Percentiles rank a stretch among this genome's conserved stretches.
phyloP scores from a whole-genome alignment of 2,113 vertebrate genomes.

The Zosterops pallidus region DNA sequence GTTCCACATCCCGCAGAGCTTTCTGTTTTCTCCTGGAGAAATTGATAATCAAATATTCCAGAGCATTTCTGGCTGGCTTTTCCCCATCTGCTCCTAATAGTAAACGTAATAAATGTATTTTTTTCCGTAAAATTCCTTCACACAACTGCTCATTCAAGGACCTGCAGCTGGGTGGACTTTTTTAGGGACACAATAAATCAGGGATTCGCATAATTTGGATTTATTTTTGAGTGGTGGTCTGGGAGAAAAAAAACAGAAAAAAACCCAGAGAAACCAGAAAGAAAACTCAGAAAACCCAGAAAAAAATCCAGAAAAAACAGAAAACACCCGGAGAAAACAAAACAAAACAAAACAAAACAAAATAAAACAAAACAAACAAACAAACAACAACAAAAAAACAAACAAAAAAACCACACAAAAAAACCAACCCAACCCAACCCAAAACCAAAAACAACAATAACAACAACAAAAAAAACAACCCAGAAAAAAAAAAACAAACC shows the following conservation, averaged over 20 bases:
- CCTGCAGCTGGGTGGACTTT: background rate
- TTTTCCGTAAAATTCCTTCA: background rate
- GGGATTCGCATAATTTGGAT: background rate
- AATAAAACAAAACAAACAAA: no score
- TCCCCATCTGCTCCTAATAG: background rate
- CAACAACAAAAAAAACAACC: no score
- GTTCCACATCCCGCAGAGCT: background rate
- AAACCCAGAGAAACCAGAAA: no score
- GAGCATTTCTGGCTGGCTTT: background rate
- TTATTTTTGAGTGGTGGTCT: background rate
- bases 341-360: no score
- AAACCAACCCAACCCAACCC: no score
- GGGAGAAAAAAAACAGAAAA: background rate
- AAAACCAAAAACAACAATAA: no score
- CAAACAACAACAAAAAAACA: no score
- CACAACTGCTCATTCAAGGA: accelerated
- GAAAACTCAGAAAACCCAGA: no score
- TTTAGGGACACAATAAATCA: background rate
- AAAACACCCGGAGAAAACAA: no score
- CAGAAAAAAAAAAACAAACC: no score
- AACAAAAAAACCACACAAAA: no score
- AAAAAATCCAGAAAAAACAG: no score
- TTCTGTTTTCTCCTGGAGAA: background rate
- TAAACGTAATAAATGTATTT: background rate
- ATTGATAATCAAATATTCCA: background rate